A percentile compares a stretch with the other conserved stretches of the same genome.
These are phyloP conservation scores for Mesodorylaimus sp. DNA, from an alignment of 2,888 invertebrate genomes.

Conservation along the genomic window DNA sequence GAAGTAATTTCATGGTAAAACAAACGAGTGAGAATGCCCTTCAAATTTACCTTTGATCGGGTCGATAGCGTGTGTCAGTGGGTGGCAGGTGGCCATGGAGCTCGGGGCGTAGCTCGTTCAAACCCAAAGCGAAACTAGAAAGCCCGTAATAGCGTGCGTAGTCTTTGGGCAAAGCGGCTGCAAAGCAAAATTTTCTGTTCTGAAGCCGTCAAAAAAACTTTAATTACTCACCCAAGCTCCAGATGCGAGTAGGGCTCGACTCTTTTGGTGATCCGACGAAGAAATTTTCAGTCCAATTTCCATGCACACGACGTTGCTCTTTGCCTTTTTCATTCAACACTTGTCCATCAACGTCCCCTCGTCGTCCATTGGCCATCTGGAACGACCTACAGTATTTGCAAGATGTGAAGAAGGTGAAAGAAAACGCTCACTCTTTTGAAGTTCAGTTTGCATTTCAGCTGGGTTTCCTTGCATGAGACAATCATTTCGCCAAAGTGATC, in stretches of 20 bases:
- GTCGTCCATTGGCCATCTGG: constrained; percentile 1
- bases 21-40: too few relatives aligned
- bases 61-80: constrained; percentile 57
- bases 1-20: too few relatives aligned
- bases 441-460: constrained; percentile 53
- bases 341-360: too few relatives aligned
- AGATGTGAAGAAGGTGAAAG: neutral
- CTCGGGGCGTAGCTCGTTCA: constrained; percentile 55
- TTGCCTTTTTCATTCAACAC: too few relatives aligned
- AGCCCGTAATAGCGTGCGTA: constrained; percentile 63
- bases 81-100: constrained; percentile 44
- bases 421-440: constrained; percentile 50
- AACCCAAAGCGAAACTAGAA: constrained; percentile 61
- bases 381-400: neutral
- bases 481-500: constrained; percentile 66
- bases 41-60: constrained; percentile 47
- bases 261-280: too few relatives aligned
- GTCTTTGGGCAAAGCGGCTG: constrained; percentile 57
- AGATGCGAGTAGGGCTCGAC: too few relatives aligned
- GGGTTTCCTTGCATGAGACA: constrained; percentile 38
- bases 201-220: too few relatives aligned
- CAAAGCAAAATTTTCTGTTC: too few relatives aligned
- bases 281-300: too few relatives aligned
- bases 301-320: too few relatives aligned
- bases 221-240: too few relatives aligned